phyloP scores from a whole-genome alignment of 2,888 invertebrate genomes.

The Caenorhabditis japonica region DNA sequence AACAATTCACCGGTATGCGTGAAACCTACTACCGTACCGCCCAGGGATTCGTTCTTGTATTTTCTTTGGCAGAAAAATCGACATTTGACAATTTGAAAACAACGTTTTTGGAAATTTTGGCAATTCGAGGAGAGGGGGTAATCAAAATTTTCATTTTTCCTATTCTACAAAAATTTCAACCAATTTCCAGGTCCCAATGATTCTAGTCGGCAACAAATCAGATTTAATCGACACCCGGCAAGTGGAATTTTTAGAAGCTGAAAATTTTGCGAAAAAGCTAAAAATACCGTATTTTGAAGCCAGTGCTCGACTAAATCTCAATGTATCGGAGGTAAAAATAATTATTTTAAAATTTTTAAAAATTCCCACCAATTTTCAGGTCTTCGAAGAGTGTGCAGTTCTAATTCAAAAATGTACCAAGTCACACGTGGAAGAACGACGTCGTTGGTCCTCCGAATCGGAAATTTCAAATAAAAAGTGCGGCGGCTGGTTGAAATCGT shows the following conservation, averaged over 20 bases:
- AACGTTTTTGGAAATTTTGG: constrained; percentile 23
- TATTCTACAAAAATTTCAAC: too few relatives aligned
- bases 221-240: constrained; percentile 98
- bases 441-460: constrained; percentile 48
- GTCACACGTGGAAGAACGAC: constrained; percentile 7
- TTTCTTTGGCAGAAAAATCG: constrained; percentile 98
- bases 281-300: constrained; percentile 97
- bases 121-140: constrained; percentile 18
- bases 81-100: constrained; percentile 99
- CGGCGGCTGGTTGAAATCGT: constrained; percentile 37
- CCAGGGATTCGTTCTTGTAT: constrained; percentile 97
- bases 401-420: constrained; percentile 34
- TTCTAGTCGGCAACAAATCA: constrained; percentile 98
- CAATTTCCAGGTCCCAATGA: constrained; percentile 85
- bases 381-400: constrained; percentile 51
- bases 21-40: constrained; percentile 99
- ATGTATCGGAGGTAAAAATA: constrained; percentile 89
- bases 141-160: background rate
- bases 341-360: background rate
- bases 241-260: constrained; percentile 90
- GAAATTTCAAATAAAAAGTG: constrained; percentile 37
- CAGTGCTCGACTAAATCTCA: constrained; percentile 99
- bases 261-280: constrained; percentile 77
- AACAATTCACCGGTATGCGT: constrained; percentile 99
- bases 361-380: constrained; percentile 1